Evolutionary conservation across 2,888 invertebrate genomes (phyloP), one percentile per base, ranked within the genome.

Genomic region (Agrochola macilenta): DNA sequence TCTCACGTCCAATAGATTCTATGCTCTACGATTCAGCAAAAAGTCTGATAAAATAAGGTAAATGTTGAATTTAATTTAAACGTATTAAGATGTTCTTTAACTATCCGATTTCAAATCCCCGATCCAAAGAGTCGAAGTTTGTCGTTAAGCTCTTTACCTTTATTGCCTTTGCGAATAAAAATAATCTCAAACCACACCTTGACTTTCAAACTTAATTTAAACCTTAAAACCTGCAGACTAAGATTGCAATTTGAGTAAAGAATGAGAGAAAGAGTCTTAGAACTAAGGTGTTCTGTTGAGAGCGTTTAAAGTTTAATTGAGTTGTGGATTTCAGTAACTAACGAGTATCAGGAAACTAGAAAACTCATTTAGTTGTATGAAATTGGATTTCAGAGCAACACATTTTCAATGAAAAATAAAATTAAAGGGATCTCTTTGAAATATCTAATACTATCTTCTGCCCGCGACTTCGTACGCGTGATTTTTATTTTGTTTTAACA

Each of bases 261-360:
- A 23, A 1, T 0, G n/a, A n/a, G n/a, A n/a, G n/a, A n/a, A n/a
- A n/a, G n/a, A 9, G 12, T 54, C 20, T 43, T 43, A 11, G 9
- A 90, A 92, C 92, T 91, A 90, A 93, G 90, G 90, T 89, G 91
- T 89, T 91, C 88, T 89, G 92, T 92, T 91, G 93, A 93, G 93
- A 91, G 90, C 91, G 90, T 93, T 93, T 92, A 93, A 95, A 95
- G 94, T 95, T 95, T 93, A 94, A 95, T 95, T 94, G 94, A 95
- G 94, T 95, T 95, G 93, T 92, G 92, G 93, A 93, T 94, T 94
- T 92, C 90, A 90, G 92, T 87, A 92, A 93, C 91, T 93, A 93
- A 93, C 92, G 89, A 91, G 92, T 92, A 93, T 93, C 87, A 91
- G 90, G 88, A 69, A 93, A 93, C 92, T 93, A 91, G 87, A 88